Conservation (phyloP, 2,888 invertebrate species). For the Myopa tessellatipennis region DNA sequence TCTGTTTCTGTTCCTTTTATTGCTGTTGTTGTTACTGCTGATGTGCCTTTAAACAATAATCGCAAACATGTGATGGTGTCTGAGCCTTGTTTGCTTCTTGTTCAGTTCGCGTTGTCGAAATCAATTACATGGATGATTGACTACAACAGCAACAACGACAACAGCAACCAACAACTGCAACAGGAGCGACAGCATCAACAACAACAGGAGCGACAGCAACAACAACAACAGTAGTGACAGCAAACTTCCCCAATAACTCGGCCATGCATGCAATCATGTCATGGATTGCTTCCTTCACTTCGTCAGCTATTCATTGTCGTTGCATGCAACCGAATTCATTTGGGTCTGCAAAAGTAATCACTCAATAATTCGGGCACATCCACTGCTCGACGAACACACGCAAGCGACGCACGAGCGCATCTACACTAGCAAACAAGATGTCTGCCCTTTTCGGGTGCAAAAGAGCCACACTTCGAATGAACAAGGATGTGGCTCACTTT, state of each 20-base stretch:
- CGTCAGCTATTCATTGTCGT: not conserved
- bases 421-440: too few relatives aligned
- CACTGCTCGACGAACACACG: not conserved
- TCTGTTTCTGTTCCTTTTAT: too few relatives aligned
- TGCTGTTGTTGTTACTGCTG: not conserved
- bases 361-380: not conserved
- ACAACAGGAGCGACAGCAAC: not conserved
- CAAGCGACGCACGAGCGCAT: not conserved
- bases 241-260: too few relatives aligned
- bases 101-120: slow-evolving; percentile 2
- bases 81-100: not conserved
- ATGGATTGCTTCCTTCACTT: not conserved
- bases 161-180: not conserved
- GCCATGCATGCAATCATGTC: not conserved
- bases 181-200: not conserved
- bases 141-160: not conserved
- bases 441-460: too few relatives aligned
- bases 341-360: too few relatives aligned
- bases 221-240: not conserved
- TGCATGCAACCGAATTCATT: too few relatives aligned
- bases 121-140: slow-evolving; percentile 12
- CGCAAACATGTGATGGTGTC: slow-evolving; percentile 10
- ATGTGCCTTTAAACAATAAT: slow-evolving; percentile 15
- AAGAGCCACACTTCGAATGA: too few relatives aligned
- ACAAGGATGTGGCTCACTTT: too few relatives aligned